Evolutionary conservation across 2,888 invertebrate species (phyloP).

Genomic region (Desoria tigrina): DNA sequence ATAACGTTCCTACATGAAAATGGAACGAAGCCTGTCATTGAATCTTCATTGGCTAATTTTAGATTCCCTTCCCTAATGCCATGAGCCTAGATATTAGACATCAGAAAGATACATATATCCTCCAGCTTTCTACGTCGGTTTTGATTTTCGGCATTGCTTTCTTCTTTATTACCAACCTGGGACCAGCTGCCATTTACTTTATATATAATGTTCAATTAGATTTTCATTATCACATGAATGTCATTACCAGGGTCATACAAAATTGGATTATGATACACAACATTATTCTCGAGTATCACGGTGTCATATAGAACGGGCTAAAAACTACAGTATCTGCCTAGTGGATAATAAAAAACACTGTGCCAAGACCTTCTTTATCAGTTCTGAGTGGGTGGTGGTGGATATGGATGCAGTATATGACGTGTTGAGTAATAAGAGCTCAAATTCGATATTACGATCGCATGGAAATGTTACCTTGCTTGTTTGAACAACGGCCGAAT

Average conservation of each 20-base stretch:
- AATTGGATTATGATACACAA: not conserved
- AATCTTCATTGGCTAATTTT: constrained; percentile 3
- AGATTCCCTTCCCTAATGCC: constrained; percentile 1
- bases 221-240: constrained; percentile 12
- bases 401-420: too few species aligned
- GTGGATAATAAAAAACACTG: too few species aligned
- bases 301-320: too few species aligned
- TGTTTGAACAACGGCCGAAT: too few species aligned
- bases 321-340: too few species aligned
- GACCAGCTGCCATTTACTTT: constrained; percentile 8
- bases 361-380: too few species aligned
- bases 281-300: too few species aligned
- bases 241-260: constrained; percentile 22
- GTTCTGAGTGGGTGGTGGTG: too few species aligned
- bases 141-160: not conserved
- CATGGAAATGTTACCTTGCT: too few species aligned
- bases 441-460: too few species aligned
- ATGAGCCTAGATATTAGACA: constrained; percentile 14
- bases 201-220: not conserved
- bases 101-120: constrained; percentile 6
- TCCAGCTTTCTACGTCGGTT: constrained; percentile 1
- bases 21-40: not conserved
- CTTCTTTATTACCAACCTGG: constrained; percentile 13
- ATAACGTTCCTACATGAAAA: not conserved
- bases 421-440: too few species aligned